Base-by-base conservation (phyloP, 2,888 invertebrate species). In the Chironomus tentans region DNA sequence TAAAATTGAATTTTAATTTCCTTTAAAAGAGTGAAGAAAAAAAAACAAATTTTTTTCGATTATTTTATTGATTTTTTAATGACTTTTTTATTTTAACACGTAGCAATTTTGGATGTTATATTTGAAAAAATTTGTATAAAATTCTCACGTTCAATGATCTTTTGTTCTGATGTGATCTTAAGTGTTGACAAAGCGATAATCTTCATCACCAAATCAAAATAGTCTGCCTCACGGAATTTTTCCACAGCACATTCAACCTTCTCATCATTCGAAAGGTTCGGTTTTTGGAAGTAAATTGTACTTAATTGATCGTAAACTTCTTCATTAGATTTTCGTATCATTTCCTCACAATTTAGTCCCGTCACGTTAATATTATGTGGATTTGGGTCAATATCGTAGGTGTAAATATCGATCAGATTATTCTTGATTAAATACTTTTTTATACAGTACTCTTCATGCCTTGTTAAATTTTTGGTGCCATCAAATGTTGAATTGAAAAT, bases 391-490 rank as follows among this genome's bases (percentile, higher is more conserved):
- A 74, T 47, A 12, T 68, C 62, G 13, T 74, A 74, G 4, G 47
- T 13, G n/a, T 38, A 13, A 13, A 46, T 18, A 21, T 74, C 68
- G 15, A 74, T 74, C 21, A 74, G 48, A 74, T 68, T 74, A 15
- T 74, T 74, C 24, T 74, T 74, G 4, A 74, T 74, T 13, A 74
- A 13, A 68, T 74, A 74, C 48, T 74, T 74, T 24, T 74, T 74
- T 2, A 74, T 38, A 13, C 74, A 74, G 48, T 74, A 74, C 10
- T 68, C 68, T 24, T 74, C 74, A 13, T 24, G 21, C 3, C 22
- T 13, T 13, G 72, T 46, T n/a, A 62, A 28, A 18, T 62, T 73
- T 15, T 46, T 61, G 15, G 22, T 38, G 7, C 38, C 38, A 38
- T 38, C 38, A 38, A 38, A 38, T 38, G 38, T 12, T 4, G 24